Conservation (phyloP, 2,113 vertebrate species). For the Otolemur garnettii region DNA sequence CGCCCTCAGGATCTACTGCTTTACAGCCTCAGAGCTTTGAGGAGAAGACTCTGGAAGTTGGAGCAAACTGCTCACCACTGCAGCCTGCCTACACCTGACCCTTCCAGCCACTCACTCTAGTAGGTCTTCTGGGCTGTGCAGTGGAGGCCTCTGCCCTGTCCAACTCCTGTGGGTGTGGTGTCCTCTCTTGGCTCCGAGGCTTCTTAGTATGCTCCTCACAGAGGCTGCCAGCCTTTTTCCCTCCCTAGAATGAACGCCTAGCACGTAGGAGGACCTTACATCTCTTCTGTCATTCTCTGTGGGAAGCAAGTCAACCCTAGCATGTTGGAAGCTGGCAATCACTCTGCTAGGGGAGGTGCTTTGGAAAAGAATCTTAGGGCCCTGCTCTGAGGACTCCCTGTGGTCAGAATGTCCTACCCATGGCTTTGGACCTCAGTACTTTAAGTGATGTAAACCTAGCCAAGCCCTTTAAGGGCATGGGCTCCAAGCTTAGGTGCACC, state of each 20-base stretch:
- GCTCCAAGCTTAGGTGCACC: neutral
- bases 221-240: neutral
- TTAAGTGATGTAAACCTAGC: neutral
- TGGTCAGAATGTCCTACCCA: neutral
- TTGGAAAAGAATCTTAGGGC: neutral
- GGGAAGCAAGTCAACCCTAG: neutral
- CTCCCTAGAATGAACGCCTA: neutral
- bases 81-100: neutral
- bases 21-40: neutral
- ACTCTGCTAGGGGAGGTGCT: neutral
- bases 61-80: neutral
- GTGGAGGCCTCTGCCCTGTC: neutral
- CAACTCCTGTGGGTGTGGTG: neutral
- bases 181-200: neutral
- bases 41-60: neutral
- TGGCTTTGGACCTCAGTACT: neutral
- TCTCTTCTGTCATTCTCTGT: neutral
- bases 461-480: neutral
- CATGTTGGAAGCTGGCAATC: neutral
- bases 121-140: neutral
- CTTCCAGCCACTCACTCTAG: neutral
- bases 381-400: neutral
- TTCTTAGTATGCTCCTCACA: neutral
- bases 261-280: neutral
- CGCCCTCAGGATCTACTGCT: neutral